Base-by-base conservation (phyloP, 2,797 vertebrate species). In the Poeciliopsis presidionis region DNA sequence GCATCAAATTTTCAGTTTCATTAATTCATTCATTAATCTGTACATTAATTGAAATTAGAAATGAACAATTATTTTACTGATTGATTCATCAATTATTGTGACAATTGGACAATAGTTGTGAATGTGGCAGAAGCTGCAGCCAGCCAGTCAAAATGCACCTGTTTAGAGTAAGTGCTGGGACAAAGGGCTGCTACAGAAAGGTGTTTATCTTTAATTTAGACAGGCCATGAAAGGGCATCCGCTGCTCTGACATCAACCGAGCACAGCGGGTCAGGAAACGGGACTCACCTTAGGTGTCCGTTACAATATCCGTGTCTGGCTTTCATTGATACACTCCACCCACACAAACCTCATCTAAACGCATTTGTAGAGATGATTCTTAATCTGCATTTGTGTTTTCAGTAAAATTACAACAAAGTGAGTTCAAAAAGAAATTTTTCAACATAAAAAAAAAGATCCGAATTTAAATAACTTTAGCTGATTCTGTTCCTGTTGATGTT, bases 121-220 rank as follows among this genome's bases (percentile, higher is more conserved):
- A 43, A 39, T 22, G 12, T 14, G 33, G 84, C 79, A 84, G 80
- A 7, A 81, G 88, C 45, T 22, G 45, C 74, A 84, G 85, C 83
- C 86, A 51, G 87, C 81, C 76, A 74, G 80, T 91, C 81, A 90
- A 91, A 92, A 85, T 11, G 73, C 46, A 59, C 39, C 90, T 86
- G 86, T 92, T 93, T 80, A 92, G 88, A 84, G 89, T 81, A 79
- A 86, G 85, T 65, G 81, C 70, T 79, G 76, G 87, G 86, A 94
- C 91, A 93, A 91, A 90, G 75, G 82, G 53, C 80, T 61, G 74
- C 73, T 43, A 78, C 36, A 20, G 75, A 84, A 73, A 79, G 81
- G 79, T 80, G 87, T 93, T 91, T 92, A 94, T 95, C 93, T 94
- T 93, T 94, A 91, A 94, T 94, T 95, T 88, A 94, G 88, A 73